phyloP scores from a whole-genome alignment of 2,113 vertebrate genomes.

The Dromas ardeola region DNA sequence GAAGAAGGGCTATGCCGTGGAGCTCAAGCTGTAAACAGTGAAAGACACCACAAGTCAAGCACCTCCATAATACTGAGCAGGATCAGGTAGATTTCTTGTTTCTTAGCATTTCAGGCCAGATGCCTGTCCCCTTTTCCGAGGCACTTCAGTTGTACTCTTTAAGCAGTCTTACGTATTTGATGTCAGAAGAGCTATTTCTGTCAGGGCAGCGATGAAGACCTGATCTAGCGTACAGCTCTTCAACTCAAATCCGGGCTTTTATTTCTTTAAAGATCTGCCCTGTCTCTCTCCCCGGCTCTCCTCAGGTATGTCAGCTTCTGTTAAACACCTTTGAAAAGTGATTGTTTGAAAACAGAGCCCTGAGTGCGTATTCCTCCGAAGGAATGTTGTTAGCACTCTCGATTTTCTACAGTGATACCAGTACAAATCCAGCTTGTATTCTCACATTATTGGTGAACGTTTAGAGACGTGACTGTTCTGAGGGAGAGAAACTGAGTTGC shows the following conservation, averaged over 20 bases:
- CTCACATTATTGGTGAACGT: fast-evolving
- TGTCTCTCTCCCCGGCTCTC: fast-evolving
- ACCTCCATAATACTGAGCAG: not conserved
- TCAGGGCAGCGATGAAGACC: not conserved
- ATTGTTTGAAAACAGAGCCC: not conserved
- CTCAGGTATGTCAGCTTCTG: not conserved
- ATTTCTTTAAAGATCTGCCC: not conserved
- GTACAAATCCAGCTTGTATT: not conserved
- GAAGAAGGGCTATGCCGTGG: fast-evolving
- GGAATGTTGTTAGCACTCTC: not conserved
- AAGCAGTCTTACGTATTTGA: fast-evolving
- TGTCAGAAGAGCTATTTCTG: not conserved
- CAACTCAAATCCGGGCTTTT: not conserved
- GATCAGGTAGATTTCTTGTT: not conserved
- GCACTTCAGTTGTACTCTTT: fast-evolving
- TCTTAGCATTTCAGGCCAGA: fast-evolving
- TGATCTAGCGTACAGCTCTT: not conserved
- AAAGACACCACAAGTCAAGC: not conserved
- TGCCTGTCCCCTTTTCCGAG: not conserved
- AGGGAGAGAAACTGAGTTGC: not conserved
- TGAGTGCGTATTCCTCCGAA: not conserved
- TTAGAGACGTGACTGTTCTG: not conserved
- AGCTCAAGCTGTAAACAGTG: not conserved
- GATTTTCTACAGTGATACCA: not conserved
- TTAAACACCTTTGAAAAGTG: not conserved